Conservation (phyloP, 2,888 invertebrate genomes). For the Tiliacea aurago region DNA sequence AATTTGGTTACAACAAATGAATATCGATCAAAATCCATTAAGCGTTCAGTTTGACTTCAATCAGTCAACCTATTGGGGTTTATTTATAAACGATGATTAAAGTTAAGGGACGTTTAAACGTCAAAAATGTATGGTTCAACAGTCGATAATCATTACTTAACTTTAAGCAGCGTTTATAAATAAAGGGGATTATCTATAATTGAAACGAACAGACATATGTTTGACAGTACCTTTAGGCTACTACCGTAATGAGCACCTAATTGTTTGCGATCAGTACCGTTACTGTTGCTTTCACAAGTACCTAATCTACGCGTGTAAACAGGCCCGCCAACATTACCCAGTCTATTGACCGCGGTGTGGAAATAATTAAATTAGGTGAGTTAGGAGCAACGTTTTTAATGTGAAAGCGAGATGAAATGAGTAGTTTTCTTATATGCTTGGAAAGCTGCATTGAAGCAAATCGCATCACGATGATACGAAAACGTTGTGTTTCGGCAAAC, state of each 20-base stretch:
- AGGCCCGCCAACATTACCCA: constrained; percentile 31
- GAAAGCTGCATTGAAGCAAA: too few relatives aligned
- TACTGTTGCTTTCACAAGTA: constrained; percentile 40
- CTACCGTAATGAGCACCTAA: constrained; percentile 31
- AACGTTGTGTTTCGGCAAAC: background rate
- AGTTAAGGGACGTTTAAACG: too few relatives aligned
- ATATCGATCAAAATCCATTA: background rate
- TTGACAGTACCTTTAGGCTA: constrained; percentile 18
- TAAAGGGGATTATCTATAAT: constrained; percentile 2
- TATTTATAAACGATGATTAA: too few relatives aligned
- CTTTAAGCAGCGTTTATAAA: too few relatives aligned
- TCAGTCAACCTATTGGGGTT: background rate
- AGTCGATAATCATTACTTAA: too few relatives aligned
- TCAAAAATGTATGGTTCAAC: too few relatives aligned
- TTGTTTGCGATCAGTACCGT: constrained; percentile 28
- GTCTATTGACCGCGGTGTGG: constrained; percentile 12
- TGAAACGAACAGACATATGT: constrained; percentile 14
- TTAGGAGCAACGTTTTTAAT: background rate
- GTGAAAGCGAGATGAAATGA: background rate
- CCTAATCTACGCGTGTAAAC: constrained; percentile 39
- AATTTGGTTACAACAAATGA: background rate
- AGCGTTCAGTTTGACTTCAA: background rate
- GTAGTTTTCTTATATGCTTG: background rate
- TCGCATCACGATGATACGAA: background rate
- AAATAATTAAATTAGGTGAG: constrained; percentile 19